Conservation (phyloP, 2,113 vertebrate species). For the Nanorana parkeri region DNA sequence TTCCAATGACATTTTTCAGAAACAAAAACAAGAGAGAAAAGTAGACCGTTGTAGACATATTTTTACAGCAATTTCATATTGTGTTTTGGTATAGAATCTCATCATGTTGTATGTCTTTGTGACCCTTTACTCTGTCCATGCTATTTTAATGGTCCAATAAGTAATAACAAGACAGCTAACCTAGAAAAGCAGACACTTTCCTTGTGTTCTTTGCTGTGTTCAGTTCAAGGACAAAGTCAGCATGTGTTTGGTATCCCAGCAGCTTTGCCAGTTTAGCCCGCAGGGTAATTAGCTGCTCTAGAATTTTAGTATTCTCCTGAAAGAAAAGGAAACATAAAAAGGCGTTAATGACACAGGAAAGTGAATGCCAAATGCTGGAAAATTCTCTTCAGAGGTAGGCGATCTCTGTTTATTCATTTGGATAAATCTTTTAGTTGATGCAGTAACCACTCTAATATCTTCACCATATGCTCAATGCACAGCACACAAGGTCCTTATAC, state of each 20-base stretch:
- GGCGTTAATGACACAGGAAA: constrained; percentile 15
- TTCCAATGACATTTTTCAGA: no score
- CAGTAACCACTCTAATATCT: background rate
- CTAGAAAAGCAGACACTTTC: constrained; percentile 83
- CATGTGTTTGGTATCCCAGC: constrained; percentile 87
- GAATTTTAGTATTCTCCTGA: constrained; percentile 88
- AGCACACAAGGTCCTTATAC: no score
- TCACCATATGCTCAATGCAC: background rate
- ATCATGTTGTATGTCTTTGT: no score
- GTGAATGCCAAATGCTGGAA: background rate
- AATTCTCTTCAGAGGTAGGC: no score
- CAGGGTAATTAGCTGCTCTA: constrained; percentile 84
- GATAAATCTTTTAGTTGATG: no score
- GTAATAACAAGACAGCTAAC: constrained; percentile 68
- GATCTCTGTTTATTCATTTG: no score
- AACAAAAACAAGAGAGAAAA: no score
- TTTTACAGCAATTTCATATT: no score
- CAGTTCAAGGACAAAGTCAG: constrained; percentile 90
- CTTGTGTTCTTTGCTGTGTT: constrained; percentile 90
- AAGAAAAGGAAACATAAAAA: constrained; percentile 51
- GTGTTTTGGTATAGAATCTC: no score
- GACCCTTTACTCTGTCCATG: no score
- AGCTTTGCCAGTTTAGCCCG: constrained; percentile 83
- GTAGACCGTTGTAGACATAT: no score
- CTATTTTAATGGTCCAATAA: background rate